These are phyloP conservation scores for Troglohyphantes excavatus DNA, from an alignment of 2,888 invertebrate genomes.

Conservation along the genomic window DNA sequence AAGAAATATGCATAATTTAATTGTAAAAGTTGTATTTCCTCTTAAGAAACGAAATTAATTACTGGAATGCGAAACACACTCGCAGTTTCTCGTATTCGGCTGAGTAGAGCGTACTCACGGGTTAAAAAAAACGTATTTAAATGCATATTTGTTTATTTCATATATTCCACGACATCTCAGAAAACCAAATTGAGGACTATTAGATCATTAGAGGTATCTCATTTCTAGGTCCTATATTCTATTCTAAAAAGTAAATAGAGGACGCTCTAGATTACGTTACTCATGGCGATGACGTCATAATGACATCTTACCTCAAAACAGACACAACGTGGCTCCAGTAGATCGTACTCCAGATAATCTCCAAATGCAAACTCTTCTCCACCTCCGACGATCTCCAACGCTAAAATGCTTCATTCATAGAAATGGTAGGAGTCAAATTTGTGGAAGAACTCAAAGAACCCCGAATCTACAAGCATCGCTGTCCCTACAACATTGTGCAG, in stretches of 20 bases:
- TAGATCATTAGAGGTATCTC: too few relatives aligned
- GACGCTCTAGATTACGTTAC: conserved; percentile 46
- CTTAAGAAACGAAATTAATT: too few relatives aligned
- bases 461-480: conserved; percentile 44
- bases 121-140: too few relatives aligned
- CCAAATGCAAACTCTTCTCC: conserved; percentile 80
- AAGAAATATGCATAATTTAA: too few relatives aligned
- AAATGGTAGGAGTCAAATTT: conserved; percentile 44
- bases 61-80: too few relatives aligned
- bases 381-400: conserved; percentile 78
- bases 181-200: too few relatives aligned
- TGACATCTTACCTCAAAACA: conserved; percentile 73
- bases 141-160: too few relatives aligned
- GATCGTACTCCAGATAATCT: conserved; percentile 68
- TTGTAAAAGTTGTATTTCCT: too few relatives aligned
- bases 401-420: conserved; percentile 51
- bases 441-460: conserved; percentile 14
- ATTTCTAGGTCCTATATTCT: background rate
- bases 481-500: conserved; percentile 52
- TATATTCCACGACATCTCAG: too few relatives aligned
- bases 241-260: conserved; percentile 30
- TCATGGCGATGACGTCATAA: conserved; percentile 54
- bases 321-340: conserved; percentile 77
- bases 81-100: too few relatives aligned
- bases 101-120: too few relatives aligned